Evolutionary conservation across 1,140 invertebrate species (phyloP), one percentile per base, ranked within the genome.

Genomic region (Telenomus remus): DNA sequence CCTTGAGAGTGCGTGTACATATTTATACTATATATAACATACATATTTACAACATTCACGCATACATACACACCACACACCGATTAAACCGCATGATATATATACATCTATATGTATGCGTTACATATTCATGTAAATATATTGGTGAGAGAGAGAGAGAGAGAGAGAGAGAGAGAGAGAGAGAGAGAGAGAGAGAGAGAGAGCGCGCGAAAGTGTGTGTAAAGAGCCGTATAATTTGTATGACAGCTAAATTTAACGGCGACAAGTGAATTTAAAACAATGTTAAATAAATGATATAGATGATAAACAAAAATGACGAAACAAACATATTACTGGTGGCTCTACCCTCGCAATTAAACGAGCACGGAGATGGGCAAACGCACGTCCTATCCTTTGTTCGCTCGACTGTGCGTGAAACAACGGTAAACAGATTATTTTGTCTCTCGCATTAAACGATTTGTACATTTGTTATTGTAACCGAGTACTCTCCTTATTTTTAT

Each of bases 341-440:
- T 85, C 82, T 81, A 86, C 86, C 84, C 84, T 86, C 85, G 83
- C 84, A 85, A 27, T 84, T 82, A 69, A 43, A 76, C 54, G 68
- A 86, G 81, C 80, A 82, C 79, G 82, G 80, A 66, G 71, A 75
- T 75, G 71, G 71, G 71, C 71, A 63, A 27, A 56, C 15, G 64
- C 64, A 47, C 47, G 64, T 57, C 53, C 39, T 43, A 33, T 57
- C 53, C 54, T 59, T 39, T 9, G 37, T 39, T 39, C 48, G 42
- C 47, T 70, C 47, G 27, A n/a, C 55, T 61, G 15, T 13, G 68
- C 68, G 49, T 60, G 55, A 68, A 57, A 9, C 43, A 65, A 47
- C 47, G 64, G 57, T 74, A 57, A 66, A 11, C 46, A 54, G 9
- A 11, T 57, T 12, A 42, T 68, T 57, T 64, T 72, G 19, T 73